A percentile compares a stretch with the other conserved stretches of the same genome.
These are phyloP conservation scores for Phymatocera aterrima DNA, from an alignment of 2,888 invertebrate species.

Conservation along the genomic window DNA sequence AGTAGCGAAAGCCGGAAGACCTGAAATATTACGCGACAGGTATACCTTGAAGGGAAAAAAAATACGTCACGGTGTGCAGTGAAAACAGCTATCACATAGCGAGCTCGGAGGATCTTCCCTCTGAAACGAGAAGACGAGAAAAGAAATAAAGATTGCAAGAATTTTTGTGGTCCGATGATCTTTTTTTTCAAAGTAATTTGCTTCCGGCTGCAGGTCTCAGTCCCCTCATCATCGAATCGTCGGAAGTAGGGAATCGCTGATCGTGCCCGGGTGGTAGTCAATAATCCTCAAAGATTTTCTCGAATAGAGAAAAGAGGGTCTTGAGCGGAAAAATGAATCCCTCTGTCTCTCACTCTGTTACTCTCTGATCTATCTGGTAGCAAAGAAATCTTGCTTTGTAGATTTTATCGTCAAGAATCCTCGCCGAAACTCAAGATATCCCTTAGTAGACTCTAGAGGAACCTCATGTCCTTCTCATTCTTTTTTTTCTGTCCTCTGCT, in stretches of 20 bases:
- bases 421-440: constrained; percentile 2
- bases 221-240: neutral
- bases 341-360: constrained; percentile 11
- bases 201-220: too few relatives aligned
- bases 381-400: constrained; percentile 19
- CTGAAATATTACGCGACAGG: neutral
- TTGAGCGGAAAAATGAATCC: constrained; percentile 18
- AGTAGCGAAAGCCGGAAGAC: neutral
- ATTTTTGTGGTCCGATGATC: too few relatives aligned
- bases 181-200: too few relatives aligned
- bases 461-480: neutral
- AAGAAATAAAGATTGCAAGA: too few relatives aligned
- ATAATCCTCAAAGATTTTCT: constrained; percentile 14
- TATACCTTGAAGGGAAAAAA: constrained; percentile 7
- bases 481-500: neutral
- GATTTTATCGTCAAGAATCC: neutral
- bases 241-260: neutral
- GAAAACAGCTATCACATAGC: neutral
- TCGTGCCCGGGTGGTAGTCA: neutral
- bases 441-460: too few relatives aligned
- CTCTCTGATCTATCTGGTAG: neutral
- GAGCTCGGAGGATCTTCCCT: neutral
- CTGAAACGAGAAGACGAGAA: neutral
- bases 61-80: neutral
- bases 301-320: neutral